phyloP scores from a whole-genome alignment of 2,113 vertebrate species.

The Platysternon megacephalum region DNA sequence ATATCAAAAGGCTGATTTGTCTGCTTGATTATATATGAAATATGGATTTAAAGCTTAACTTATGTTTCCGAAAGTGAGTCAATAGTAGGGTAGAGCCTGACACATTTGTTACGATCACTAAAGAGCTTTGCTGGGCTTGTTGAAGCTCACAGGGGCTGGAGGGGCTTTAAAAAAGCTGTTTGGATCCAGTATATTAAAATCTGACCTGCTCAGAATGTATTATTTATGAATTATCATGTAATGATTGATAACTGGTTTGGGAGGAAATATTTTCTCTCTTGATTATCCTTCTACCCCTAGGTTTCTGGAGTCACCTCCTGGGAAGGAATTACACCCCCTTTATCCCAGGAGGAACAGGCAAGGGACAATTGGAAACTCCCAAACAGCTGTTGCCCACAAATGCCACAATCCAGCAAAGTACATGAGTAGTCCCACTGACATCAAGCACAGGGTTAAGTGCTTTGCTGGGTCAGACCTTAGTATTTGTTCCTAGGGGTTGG shows the following conservation, averaged over 20 bases:
- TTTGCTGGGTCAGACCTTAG: not conserved
- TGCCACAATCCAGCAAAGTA: not conserved
- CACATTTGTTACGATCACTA: conserved; percentile 58
- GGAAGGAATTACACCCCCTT: not conserved
- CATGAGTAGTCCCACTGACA: not conserved
- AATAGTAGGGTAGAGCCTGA: conserved; percentile 54
- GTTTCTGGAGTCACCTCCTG: not conserved
- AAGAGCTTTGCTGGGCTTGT: conserved; percentile 56
- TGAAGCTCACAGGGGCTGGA: conserved; percentile 33
- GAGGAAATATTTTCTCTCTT: not conserved
- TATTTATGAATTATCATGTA: conserved; percentile 16
- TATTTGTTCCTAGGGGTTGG: not conserved
- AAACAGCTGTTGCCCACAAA: not conserved
- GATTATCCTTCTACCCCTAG: not conserved
- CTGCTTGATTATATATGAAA: conserved; percentile 75
- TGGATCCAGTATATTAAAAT: conserved; percentile 24
- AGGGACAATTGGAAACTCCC: not conserved
- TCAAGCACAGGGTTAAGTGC: not conserved
- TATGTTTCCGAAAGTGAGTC: conserved; percentile 65
- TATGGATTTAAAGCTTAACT: conserved; percentile 76
- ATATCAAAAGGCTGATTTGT: conserved; percentile 74
- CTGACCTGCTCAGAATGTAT: not conserved
- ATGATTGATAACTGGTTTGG: not conserved
- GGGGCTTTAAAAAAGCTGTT: conserved; percentile 52
- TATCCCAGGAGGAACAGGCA: not conserved